Percentiles rank a stretch among this genome's conserved stretches.
Conservation (phyloP, 2,888 invertebrate genomes). For the Laothoe populi region DNA sequence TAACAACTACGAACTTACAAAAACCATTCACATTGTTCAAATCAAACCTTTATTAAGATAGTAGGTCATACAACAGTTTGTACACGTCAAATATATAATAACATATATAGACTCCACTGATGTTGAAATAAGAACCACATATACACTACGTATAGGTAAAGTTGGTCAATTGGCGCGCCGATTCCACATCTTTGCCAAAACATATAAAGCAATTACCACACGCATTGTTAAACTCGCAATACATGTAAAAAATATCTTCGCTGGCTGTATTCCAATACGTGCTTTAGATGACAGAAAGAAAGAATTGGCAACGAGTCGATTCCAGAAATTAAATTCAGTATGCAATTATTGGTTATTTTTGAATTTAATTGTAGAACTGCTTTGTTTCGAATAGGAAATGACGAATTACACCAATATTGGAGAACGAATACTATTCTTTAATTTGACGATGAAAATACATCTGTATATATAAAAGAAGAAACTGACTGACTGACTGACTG, state of each 20-base stretch:
- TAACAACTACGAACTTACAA: too few relatives aligned
- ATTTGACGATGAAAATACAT: too few relatives aligned
- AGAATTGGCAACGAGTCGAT: constrained; percentile 18
- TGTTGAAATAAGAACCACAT: background rate
- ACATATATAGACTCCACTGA: too few relatives aligned
- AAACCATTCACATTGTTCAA: too few relatives aligned
- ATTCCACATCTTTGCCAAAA: background rate
- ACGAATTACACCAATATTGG: too few relatives aligned
- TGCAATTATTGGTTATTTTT: background rate
- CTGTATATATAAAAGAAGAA: too few relatives aligned
- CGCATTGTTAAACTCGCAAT: constrained; percentile 12
- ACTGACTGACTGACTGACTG: too few relatives aligned
- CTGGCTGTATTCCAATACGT: constrained; percentile 3
- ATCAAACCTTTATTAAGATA: too few relatives aligned
- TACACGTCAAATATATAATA: too few relatives aligned
- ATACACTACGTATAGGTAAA: constrained; percentile 12
- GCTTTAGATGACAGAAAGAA: constrained; percentile 18
- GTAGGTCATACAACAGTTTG: too few relatives aligned
- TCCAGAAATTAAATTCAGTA: constrained; percentile 6
- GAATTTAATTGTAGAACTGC: background rate
- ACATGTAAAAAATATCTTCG: constrained; percentile 10
- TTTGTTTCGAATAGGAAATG: too few relatives aligned
- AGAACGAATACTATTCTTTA: too few relatives aligned
- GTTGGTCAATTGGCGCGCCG: constrained; percentile 1
- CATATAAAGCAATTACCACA: constrained; percentile 21